Evolutionary conservation across 2,113 vertebrate species (phyloP).

Genomic region (Onychostoma macrolepis): DNA sequence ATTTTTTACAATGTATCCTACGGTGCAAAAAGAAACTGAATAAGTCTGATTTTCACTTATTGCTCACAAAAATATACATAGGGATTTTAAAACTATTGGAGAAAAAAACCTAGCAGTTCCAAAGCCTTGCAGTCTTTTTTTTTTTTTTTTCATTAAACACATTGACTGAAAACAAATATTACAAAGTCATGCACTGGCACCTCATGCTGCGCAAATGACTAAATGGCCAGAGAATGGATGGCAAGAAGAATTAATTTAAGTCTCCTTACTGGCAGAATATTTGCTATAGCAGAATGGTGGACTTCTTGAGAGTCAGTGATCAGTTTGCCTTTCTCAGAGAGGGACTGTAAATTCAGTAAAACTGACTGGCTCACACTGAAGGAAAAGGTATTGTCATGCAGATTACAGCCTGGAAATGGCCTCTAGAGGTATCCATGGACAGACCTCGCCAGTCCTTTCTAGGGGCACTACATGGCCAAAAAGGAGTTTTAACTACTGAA

Average conservation of each 20-base stretch:
- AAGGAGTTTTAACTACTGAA: slow-evolving; percentile 1
- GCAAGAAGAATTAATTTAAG: background rate
- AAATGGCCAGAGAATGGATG: background rate
- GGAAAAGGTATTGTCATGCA: slow-evolving; percentile 34
- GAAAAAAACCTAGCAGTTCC: background rate
- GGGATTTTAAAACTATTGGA: background rate
- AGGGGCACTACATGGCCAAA: background rate
- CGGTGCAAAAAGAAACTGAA: too few relatives aligned
- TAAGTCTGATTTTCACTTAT: too few relatives aligned
- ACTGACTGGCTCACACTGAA: background rate
- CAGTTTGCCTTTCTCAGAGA: slow-evolving; percentile 18
- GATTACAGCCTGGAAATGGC: slow-evolving; percentile 20
- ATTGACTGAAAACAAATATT: background rate
- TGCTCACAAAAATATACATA: background rate
- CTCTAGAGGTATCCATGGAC: slow-evolving; percentile 35
- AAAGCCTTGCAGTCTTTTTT: background rate
- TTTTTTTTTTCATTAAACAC: too few relatives aligned
- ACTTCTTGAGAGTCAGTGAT: background rate
- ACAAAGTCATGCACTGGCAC: background rate
- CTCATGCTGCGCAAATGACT: background rate
- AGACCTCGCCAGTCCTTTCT: background rate
- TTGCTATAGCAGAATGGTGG: background rate
- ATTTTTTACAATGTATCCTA: too few relatives aligned
- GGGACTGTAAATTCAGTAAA: slow-evolving; percentile 31
- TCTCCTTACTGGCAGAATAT: background rate